A percentile compares a stretch with the other conserved stretches of the same genome.
These are phyloP conservation scores for Psittacula echo DNA, from an alignment of 2,797 vertebrate genomes.

Conservation along the genomic window DNA sequence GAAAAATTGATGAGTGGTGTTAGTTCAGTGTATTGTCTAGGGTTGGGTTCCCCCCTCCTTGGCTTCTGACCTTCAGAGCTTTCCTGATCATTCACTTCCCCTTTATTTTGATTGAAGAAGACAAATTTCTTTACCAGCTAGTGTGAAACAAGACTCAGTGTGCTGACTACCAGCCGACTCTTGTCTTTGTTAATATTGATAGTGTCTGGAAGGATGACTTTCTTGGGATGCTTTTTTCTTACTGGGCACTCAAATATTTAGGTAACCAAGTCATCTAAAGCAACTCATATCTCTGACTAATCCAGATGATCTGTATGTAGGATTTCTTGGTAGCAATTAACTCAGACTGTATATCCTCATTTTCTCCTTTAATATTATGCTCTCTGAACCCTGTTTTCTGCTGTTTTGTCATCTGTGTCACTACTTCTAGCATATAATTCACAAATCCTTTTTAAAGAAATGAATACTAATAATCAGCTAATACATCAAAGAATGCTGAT, in stretches of 20 bases:
- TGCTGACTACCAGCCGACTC: neutral
- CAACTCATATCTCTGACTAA: neutral
- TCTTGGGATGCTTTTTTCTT: neutral
- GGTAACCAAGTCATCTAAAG: neutral
- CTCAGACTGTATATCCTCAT: neutral
- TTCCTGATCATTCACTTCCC: neutral
- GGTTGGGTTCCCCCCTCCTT: neutral
- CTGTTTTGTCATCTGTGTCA: neutral
- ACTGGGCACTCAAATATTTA: neutral
- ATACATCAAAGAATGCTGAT: slow-evolving; percentile 28
- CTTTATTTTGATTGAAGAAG: neutral
- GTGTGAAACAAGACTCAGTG: neutral
- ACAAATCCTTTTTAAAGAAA: neutral
- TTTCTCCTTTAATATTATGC: neutral
- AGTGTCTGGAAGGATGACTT: neutral
- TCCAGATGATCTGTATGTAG: neutral
- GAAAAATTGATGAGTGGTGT: neutral
- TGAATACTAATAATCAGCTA: neutral
- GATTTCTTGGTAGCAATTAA: neutral
- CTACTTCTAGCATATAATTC: neutral
- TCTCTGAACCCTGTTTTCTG: neutral
- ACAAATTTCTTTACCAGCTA: neutral
- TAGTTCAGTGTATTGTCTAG: neutral
- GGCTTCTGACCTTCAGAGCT: neutral
- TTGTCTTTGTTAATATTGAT: neutral